Evolutionary conservation across 37 sponge, comb jelly and placozoan species (phyloP).

Genomic region (Sycon ciliatum): DNA sequence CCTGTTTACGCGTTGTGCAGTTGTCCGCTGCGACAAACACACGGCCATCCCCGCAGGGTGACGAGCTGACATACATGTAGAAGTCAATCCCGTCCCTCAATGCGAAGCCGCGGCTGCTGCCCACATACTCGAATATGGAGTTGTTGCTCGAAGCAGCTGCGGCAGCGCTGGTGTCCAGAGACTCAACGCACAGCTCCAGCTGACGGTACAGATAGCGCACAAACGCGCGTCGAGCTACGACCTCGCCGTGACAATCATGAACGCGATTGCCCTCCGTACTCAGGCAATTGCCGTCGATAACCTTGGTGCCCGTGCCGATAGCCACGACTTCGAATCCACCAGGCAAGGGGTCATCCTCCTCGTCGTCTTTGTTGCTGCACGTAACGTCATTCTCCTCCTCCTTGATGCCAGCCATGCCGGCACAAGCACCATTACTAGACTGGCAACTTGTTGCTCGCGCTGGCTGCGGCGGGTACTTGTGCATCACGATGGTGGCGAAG

Average conservation of each 20-base stretch:
- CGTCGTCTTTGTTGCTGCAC: too few relatives aligned
- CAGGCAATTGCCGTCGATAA: conserved; percentile 59
- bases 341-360: too few relatives aligned
- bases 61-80: conserved; percentile 80
- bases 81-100: conserved; percentile 62
- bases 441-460: too few relatives aligned
- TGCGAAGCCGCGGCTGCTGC: neutral
- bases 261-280: conserved; percentile 57
- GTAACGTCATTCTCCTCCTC: too few relatives aligned
- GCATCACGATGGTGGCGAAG: too few relatives aligned
- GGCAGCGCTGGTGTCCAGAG: too few relatives aligned
- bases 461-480: too few relatives aligned
- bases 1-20: neutral
- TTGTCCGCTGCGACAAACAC: conserved; percentile 44
- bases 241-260: conserved; percentile 83
- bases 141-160: too few relatives aligned
- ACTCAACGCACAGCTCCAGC: too few relatives aligned
- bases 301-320: conserved; percentile 74
- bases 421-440: too few relatives aligned
- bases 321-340: conserved; percentile 75
- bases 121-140: too few relatives aligned
- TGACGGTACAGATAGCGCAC: conserved; percentile 62
- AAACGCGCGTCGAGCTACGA: conserved; percentile 56
- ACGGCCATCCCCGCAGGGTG: conserved; percentile 83
- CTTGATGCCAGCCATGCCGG: too few relatives aligned